Base-by-base conservation (phyloP, 2,797 vertebrate species). In the Gobio occitaniae region DNA sequence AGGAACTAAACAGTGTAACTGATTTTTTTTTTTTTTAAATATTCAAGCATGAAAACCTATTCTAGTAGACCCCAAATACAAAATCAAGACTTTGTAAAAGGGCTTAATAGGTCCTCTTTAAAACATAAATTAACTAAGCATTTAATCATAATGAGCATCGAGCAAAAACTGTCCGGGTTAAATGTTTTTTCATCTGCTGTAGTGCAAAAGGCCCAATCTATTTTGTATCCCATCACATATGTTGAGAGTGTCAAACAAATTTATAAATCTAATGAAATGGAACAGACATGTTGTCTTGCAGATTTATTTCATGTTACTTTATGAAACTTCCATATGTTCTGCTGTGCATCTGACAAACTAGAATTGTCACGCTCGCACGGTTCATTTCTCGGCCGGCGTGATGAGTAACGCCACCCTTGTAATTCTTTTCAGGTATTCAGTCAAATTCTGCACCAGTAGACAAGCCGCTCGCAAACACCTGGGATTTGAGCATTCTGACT, bases 401-500 rank as follows among this genome's bases (percentile, higher is more conserved):
- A 78, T 77, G 48, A 50, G 69, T 70, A 79, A 52, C 61, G 36
- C 52, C 71, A 80, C 77, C 56, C 70, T 82, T 83, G 80, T 72
- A 59, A 82, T 85, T 87, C 68, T 79, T 75, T 82, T 83, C 63
- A 86, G 76, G 75, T 54, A 77, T 81, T 84, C 87, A 83, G 25
- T 50, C 83, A 82, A 78, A 69, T 82, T 86, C 48, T 47, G 59
- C 66, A 56, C 80, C 9, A 11, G 29, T 78, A 72, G 82, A 78
- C 32, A 21, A 78, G 63, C 50, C 38, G 16, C 63, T 82, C 47
- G 15, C 48, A 68, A 84, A 82, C 78, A 82, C 83, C 65, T 76
- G 74, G 85, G 86, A 88, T 86, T 89, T 84, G 41, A 80, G 68
- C 21, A 10, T 65, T 83, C 72, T 87, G 86, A 90, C 81, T 90